Percentiles rank a stretch among this genome's conserved stretches.
These are phyloP conservation scores for Hemitrygon akajei DNA, from an alignment of 2,797 vertebrate species.

Conservation along the genomic window DNA sequence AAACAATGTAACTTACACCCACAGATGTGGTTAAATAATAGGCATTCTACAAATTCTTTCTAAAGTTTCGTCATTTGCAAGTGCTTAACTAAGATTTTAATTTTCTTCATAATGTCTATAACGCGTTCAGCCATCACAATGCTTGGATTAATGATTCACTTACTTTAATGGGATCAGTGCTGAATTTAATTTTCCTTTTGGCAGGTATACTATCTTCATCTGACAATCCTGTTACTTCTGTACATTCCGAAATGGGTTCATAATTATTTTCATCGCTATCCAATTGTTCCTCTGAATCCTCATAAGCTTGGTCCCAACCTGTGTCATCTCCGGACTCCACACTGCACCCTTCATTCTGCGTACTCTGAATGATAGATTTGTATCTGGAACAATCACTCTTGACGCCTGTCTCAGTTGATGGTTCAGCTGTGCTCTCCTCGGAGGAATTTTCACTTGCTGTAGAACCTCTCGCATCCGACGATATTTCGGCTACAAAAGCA, in stretches of 20 bases:
- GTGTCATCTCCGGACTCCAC: slow-evolving; percentile 46
- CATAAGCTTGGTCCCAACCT: slow-evolving; percentile 88
- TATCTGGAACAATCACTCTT: slow-evolving; percentile 72
- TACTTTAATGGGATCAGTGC: slow-evolving; percentile 87
- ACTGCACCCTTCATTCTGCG: slow-evolving; percentile 69
- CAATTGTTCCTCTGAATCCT: slow-evolving; percentile 80
- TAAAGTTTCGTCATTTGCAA: background rate
- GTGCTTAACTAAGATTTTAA: background rate
- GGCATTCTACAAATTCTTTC: background rate
- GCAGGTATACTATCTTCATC: slow-evolving; percentile 80
- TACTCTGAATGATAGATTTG: slow-evolving; percentile 78
- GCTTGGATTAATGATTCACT: slow-evolving; percentile 44
- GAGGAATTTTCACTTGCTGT: slow-evolving; percentile 46
- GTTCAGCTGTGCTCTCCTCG: slow-evolving; percentile 44
- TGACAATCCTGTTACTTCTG: slow-evolving; percentile 78
- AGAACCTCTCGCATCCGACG: slow-evolving; percentile 43
- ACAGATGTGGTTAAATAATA: background rate
- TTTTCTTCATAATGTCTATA: background rate
- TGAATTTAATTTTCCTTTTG: slow-evolving; percentile 87
- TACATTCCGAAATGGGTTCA: slow-evolving; percentile 79
- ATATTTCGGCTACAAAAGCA: slow-evolving; percentile 45
- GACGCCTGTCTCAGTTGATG: slow-evolving; percentile 53
- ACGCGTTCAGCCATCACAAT: background rate
- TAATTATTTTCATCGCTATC: slow-evolving; percentile 85
- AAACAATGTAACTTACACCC: background rate